These are phyloP conservation scores for Thalassaphorura encarpata DNA, from an alignment of 1,140 invertebrate species.

Conservation along the genomic window DNA sequence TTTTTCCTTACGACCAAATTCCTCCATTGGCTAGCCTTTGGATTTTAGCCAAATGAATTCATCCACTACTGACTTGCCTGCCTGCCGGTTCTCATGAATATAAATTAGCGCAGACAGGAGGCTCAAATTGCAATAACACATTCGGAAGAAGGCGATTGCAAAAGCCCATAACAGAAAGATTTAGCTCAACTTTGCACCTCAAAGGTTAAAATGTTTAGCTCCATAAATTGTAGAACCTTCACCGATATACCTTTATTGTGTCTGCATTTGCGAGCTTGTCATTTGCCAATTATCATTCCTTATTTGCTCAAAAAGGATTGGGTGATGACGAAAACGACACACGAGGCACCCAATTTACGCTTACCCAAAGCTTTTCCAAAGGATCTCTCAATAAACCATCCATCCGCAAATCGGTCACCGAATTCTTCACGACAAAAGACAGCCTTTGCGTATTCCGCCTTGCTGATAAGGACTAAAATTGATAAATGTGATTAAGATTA, in stretches of 20 bases:
- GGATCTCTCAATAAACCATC: slow-evolving; percentile 28
- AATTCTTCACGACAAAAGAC: slow-evolving; percentile 29
- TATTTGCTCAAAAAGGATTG: neutral
- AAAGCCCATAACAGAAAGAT: too few relatives aligned
- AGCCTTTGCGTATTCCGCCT: slow-evolving; percentile 21
- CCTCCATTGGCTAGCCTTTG: too few relatives aligned
- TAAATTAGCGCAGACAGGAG: too few relatives aligned
- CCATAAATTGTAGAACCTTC: too few relatives aligned
- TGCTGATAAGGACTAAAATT: neutral
- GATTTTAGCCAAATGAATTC: too few relatives aligned
- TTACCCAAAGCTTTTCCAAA: slow-evolving; percentile 30
- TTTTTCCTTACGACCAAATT: too few relatives aligned
- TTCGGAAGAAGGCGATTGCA: too few relatives aligned
- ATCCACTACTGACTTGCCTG: too few relatives aligned
- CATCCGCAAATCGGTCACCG: slow-evolving; percentile 26
- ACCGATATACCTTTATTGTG: slow-evolving; percentile 5
- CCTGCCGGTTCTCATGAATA: too few relatives aligned
- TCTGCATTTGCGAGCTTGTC: neutral
- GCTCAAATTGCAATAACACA: too few relatives aligned
- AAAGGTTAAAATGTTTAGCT: too few relatives aligned
- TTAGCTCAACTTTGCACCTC: too few relatives aligned
- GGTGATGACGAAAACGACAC: neutral
- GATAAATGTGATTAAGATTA: neutral
- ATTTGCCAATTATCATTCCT: neutral
- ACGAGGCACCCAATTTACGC: neutral